Conservation (phyloP, 2,888 invertebrate species). For the Sialis lutaria region DNA sequence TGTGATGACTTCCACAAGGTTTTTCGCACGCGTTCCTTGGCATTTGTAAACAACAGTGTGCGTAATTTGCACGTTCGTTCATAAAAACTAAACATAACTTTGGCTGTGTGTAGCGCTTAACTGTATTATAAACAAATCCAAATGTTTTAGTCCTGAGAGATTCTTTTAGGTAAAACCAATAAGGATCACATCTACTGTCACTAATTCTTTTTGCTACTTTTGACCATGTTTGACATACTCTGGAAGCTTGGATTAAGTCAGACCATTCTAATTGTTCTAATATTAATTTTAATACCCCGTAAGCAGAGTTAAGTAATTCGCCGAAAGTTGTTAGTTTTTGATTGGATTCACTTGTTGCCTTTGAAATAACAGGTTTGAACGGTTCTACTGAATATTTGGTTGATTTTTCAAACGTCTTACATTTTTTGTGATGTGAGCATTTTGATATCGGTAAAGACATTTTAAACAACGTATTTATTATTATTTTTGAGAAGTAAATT, state of each 20-base stretch:
- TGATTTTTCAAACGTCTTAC: background rate
- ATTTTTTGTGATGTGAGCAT: background rate
- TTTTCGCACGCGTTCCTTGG: background rate
- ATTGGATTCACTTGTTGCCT: background rate
- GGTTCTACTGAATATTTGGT: background rate
- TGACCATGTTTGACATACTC: constrained; percentile 1
- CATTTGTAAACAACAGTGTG: background rate
- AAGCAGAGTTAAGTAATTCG: constrained; percentile 1
- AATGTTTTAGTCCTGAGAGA: background rate
- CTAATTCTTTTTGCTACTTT: background rate
- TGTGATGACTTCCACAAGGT: constrained; percentile 1
- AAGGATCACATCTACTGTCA: background rate
- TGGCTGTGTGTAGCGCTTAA: constrained; percentile 1
- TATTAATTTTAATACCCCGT: constrained; percentile 3
- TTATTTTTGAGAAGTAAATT: too few species aligned
- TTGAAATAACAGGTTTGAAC: background rate
- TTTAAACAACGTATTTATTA: background rate
- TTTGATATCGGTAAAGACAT: background rate
- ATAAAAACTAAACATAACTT: constrained; percentile 3
- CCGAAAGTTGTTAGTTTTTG: background rate
- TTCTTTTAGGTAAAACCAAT: constrained; percentile 2
- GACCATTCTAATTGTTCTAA: constrained; percentile 2
- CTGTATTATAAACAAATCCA: background rate
- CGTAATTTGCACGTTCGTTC: background rate
- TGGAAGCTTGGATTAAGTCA: constrained; percentile 2